Conservation (phyloP, 2,888 invertebrate genomes). For the Acanthosepion esculentum region DNA sequence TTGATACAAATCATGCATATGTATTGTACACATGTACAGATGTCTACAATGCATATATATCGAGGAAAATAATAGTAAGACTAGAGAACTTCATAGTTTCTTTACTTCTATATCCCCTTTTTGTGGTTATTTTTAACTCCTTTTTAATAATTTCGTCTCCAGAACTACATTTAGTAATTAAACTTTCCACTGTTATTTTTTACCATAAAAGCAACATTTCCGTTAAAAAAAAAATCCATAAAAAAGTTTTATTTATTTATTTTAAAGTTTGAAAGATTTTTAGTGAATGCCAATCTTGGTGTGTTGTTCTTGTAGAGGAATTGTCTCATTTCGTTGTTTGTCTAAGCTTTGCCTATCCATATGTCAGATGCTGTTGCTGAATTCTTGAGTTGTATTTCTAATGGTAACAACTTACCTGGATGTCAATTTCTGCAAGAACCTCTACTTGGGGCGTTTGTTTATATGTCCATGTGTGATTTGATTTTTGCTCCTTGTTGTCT, state of each 20-base stretch:
- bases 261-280: not conserved
- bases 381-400: not conserved
- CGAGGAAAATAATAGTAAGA: too few species aligned
- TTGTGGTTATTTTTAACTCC: too few species aligned
- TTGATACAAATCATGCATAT: not conserved
- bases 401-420: not conserved
- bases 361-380: constrained; percentile 42
- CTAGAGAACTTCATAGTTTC: too few species aligned
- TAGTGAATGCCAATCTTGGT: too few species aligned
- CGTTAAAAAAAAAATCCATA: not conserved
- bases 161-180: too few species aligned
- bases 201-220: not conserved
- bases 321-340: not conserved
- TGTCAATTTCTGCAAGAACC: constrained; percentile 34
- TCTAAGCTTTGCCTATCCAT: not conserved
- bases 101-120: too few species aligned
- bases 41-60: not conserved
- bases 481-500: constrained; percentile 45
- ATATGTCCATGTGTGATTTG: constrained; percentile 46
- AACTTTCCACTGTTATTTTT: not conserved
- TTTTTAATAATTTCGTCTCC: too few species aligned
- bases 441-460: constrained; percentile 41
- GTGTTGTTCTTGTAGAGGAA: not conserved
- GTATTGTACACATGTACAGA: not conserved
- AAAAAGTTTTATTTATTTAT: not conserved